These are phyloP conservation scores for Prenolepis imparis DNA, from an alignment of 2,888 invertebrate species.

Conservation along the genomic window DNA sequence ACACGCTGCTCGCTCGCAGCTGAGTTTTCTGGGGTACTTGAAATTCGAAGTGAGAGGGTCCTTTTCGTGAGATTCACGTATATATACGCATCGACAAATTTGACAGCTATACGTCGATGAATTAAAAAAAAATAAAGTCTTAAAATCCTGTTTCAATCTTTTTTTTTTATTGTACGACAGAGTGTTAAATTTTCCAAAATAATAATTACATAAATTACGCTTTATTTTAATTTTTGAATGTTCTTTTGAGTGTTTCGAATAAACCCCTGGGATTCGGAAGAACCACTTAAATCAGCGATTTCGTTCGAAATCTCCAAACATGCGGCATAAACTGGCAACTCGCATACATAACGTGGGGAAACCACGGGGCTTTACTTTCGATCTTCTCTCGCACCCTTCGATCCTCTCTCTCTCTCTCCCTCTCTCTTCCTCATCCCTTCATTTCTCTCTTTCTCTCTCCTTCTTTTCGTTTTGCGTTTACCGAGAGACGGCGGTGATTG, in stretches of 20 bases:
- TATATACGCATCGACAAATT: slow-evolving; percentile 13
- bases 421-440: slow-evolving; percentile 26
- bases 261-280: not conserved
- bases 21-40: slow-evolving; percentile 63
- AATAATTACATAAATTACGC: not conserved
- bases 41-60: slow-evolving; percentile 64
- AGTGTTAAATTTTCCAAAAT: not conserved
- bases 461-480: slow-evolving; percentile 79
- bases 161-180: not conserved
- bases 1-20: slow-evolving; percentile 69
- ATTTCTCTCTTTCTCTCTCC: slow-evolving; percentile 61
- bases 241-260: not conserved
- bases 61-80: slow-evolving; percentile 6
- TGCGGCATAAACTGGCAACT: slow-evolving; percentile 49
- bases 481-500: slow-evolving; percentile 82
- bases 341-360: slow-evolving; percentile 37
- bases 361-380: slow-evolving; percentile 47
- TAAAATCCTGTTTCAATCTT: not conserved
- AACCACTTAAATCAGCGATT: slow-evolving; percentile 17
- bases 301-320: slow-evolving; percentile 6
- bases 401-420: slow-evolving; percentile 6
- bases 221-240: not conserved
- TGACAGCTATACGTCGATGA: slow-evolving; percentile 25
- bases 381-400: slow-evolving; percentile 48
- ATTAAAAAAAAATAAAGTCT: slow-evolving; percentile 5